These are phyloP conservation scores for Scaptomyza parva DNA, from an alignment of 2,888 invertebrate genomes.

Conservation along the genomic window DNA sequence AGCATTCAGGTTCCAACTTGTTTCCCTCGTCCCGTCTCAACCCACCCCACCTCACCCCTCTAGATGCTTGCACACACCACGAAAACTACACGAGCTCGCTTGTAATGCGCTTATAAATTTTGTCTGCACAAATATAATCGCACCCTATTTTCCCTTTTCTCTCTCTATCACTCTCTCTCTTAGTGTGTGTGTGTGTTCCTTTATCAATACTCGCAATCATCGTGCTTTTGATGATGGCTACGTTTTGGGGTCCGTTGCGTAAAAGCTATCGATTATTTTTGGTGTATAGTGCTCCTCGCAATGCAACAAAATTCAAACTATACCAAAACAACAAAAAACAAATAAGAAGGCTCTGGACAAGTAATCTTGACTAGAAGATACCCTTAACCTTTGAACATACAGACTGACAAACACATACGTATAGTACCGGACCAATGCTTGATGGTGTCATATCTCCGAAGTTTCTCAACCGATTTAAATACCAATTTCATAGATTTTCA, in stretches of 20 bases:
- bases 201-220: constrained; percentile 30
- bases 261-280: constrained; percentile 76
- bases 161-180: too few species aligned
- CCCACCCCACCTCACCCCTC: not conserved
- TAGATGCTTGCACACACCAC: constrained; percentile 71
- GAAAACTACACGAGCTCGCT: constrained; percentile 66
- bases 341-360: too few species aligned
- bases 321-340: not conserved
- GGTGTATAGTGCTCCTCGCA: constrained; percentile 47
- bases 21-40: not conserved
- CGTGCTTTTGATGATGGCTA: constrained; percentile 44
- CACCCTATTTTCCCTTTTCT: not conserved
- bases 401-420: too few species aligned
- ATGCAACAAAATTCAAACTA: constrained; percentile 66
- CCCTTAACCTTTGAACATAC: too few species aligned
- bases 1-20: not conserved
- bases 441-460: too few species aligned
- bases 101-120: constrained; percentile 79
- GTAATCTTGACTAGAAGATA: too few species aligned
- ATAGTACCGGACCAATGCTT: too few species aligned
- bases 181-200: not conserved
- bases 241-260: constrained; percentile 54
- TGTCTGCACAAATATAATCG: constrained; percentile 71
- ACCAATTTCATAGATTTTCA: too few species aligned
- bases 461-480: too few species aligned